Percentiles rank a stretch among this genome's conserved stretches.
These are phyloP conservation scores for Acleris emargana DNA, from an alignment of 2,888 invertebrate genomes.

Conservation along the genomic window DNA sequence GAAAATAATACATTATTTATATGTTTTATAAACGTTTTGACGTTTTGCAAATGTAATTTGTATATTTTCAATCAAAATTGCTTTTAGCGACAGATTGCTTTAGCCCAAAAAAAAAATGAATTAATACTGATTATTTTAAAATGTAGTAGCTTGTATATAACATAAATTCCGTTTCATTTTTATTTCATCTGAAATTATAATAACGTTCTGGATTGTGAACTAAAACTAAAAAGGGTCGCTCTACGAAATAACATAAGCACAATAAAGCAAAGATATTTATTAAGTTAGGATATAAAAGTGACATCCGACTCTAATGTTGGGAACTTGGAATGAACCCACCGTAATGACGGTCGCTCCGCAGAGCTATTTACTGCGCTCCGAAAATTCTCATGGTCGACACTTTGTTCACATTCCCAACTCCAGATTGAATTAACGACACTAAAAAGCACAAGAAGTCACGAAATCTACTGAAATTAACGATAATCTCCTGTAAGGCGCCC, in stretches of 20 bases:
- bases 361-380: slow-evolving; percentile 66
- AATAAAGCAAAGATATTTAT: slow-evolving; percentile 57
- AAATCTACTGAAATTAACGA: slow-evolving; percentile 66
- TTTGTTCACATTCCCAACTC: slow-evolving; percentile 63
- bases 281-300: slow-evolving; percentile 63
- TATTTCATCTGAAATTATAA: no score
- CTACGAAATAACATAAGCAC: background rate
- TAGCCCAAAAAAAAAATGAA: no score
- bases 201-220: no score
- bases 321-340: slow-evolving; percentile 65
- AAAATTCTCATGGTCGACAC: slow-evolving; percentile 67
- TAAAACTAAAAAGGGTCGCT: background rate
- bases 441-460: slow-evolving; percentile 67
- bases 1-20: no score
- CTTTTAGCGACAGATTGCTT: no score
- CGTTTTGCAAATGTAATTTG: no score
- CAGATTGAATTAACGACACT: slow-evolving; percentile 68
- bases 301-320: slow-evolving; percentile 64
- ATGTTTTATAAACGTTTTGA: no score
- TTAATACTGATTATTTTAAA: no score
- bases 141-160: no score
- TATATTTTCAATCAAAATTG: no score
- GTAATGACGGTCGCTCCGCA: slow-evolving; percentile 67
- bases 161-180: no score
- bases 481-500: slow-evolving; percentile 62